Evolutionary conservation across 2,113 vertebrate species (phyloP).

Genomic region (Toxotes chatareus): DNA sequence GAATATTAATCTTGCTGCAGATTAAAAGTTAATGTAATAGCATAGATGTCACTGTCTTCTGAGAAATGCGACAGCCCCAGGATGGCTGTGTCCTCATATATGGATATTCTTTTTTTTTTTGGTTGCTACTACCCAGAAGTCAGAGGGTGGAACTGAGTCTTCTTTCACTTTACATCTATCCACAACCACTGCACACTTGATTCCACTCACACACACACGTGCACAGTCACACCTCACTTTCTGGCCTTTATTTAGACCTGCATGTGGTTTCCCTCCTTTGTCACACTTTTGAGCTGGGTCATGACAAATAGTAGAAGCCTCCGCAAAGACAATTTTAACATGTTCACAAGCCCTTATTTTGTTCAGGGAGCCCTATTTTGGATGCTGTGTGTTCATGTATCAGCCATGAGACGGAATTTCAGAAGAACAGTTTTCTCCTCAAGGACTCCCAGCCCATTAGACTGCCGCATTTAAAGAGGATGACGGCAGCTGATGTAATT

Average conservation of each 20-base stretch:
- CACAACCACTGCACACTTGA: background rate
- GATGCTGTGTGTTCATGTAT: background rate
- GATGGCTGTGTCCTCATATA: background rate
- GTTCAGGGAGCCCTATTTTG: background rate
- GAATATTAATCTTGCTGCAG: conserved; percentile 7
- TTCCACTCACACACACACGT: background rate
- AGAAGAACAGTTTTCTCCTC: background rate
- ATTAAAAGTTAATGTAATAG: background rate
- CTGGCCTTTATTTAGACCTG: no score
- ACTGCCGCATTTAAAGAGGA: conserved; percentile 4
- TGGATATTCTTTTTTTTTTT: background rate
- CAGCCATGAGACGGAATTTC: no score
- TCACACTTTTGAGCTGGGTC: background rate
- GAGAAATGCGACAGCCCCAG: background rate
- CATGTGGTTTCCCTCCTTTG: background rate
- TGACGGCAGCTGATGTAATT: conserved; percentile 1
- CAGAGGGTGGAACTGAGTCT: background rate
- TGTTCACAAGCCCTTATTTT: background rate
- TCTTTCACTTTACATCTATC: background rate
- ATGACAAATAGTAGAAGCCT: background rate
- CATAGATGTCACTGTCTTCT: background rate
- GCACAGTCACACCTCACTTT: background rate
- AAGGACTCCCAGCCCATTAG: background rate
- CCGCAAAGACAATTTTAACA: background rate
- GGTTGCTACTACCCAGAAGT: background rate